phyloP scores from a whole-genome alignment of 2,797 vertebrate genomes.

The Microchirus variegatus region DNA sequence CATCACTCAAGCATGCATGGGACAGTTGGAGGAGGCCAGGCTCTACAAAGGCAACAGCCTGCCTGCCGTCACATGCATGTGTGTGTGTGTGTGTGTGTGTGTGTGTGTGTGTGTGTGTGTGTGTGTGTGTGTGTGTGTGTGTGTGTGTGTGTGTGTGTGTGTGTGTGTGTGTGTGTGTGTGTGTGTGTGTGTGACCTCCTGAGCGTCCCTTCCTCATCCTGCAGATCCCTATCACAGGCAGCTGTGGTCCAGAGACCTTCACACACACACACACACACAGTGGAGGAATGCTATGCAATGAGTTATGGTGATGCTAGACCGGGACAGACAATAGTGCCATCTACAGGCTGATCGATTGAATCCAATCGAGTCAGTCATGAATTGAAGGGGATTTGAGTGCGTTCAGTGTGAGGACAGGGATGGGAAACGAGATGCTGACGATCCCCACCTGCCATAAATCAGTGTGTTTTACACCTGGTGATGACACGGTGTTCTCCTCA shows the following conservation, averaged over 20 bases:
- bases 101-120: slow-evolving; percentile 24
- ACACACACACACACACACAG: slow-evolving; percentile 40
- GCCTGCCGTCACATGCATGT: slow-evolving; percentile 48
- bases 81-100: slow-evolving; percentile 16
- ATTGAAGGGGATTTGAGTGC: no score
- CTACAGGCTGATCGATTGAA: slow-evolving; percentile 30
- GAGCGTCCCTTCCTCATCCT: slow-evolving; percentile 45
- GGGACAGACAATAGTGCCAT: slow-evolving; percentile 33
- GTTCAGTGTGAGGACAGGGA: no score
- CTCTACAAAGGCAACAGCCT: slow-evolving; percentile 62
- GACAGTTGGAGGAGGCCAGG: slow-evolving; percentile 70
- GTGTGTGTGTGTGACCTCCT: slow-evolving; percentile 32
- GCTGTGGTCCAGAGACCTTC: slow-evolving; percentile 51
- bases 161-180: slow-evolving; percentile 24
- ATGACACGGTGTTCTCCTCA: no score
- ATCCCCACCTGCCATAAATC: no score
- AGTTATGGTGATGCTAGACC: slow-evolving; percentile 2
- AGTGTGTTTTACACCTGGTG: no score
- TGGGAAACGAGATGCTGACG: no score
- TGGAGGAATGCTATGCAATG: slow-evolving; percentile 38
- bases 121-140: slow-evolving; percentile 28
- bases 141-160: slow-evolving; percentile 16
- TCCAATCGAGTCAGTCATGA: background rate
- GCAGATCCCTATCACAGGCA: slow-evolving; percentile 61
- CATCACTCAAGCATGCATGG: slow-evolving; percentile 73